Percentiles rank a stretch among this genome's conserved stretches.
Conservation (phyloP, 92 coral and sea anemone genomes). For the Ricordea florida region DNA sequence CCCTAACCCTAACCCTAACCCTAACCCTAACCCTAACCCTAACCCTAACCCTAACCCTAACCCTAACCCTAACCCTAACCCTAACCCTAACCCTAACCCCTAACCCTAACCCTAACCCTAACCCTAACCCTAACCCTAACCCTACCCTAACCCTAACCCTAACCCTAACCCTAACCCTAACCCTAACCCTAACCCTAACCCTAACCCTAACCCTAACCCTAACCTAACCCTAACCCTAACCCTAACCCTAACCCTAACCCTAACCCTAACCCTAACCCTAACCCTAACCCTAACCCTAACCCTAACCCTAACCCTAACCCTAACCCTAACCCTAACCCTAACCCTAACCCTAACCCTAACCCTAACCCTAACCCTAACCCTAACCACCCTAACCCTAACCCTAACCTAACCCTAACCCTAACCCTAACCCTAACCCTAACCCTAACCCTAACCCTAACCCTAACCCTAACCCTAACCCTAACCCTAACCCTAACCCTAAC, state of each 20-base stretch:
- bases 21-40: conserved; percentile 17
- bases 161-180: conserved; percentile 17
- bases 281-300: conserved; percentile 31
- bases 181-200: conserved; percentile 22
- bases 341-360: conserved; percentile 20
- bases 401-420: too few relatives aligned
- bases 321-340: background rate
- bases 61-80: conserved; percentile 18
- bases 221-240: background rate
- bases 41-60: background rate
- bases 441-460: background rate
- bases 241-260: conserved; percentile 29
- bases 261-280: conserved; percentile 27
- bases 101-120: conserved; percentile 1
- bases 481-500: background rate
- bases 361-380: conserved; percentile 28
- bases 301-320: conserved; percentile 45
- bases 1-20: conserved; percentile 9
- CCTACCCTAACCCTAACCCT: conserved; percentile 18
- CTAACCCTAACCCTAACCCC: conserved; percentile 28
- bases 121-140: conserved; percentile 32
- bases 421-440: background rate
- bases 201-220: background rate
- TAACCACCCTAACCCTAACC: conserved; percentile 27
- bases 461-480: background rate